phyloP scores from a whole-genome alignment of 2,113 vertebrate species.

The Felis chaus region DNA sequence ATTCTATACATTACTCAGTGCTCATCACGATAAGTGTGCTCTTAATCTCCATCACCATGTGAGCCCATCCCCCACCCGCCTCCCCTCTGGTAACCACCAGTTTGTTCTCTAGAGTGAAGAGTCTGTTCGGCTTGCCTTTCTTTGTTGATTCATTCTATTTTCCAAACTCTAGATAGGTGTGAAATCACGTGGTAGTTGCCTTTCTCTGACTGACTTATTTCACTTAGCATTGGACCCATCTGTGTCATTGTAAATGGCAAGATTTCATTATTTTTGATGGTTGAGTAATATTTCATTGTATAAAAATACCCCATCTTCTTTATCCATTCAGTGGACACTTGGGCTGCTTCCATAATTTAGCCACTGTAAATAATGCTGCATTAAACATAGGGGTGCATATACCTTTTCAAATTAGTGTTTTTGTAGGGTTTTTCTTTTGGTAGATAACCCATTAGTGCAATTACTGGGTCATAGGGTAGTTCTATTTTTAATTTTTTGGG shows the following conservation, averaged over 20 bases:
- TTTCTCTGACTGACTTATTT: not conserved
- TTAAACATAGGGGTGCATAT: not conserved
- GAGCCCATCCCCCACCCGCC: not conserved
- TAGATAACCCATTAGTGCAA: not conserved
- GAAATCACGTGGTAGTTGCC: not conserved
- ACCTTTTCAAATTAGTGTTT: not conserved
- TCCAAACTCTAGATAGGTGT: no score
- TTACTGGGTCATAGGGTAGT: not conserved
- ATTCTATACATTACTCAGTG: rapidly evolving
- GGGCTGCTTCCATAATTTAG: not conserved
- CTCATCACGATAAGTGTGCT: not conserved
- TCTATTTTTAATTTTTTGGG: not conserved
- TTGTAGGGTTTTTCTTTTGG: not conserved
- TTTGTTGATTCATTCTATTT: not conserved
- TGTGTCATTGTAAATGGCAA: not conserved
- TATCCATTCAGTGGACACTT: not conserved
- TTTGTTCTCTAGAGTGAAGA: not conserved
- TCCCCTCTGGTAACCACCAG: not conserved
- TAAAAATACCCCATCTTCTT: not conserved
- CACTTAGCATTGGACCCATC: not conserved
- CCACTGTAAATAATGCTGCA: not conserved
- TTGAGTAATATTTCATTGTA: not conserved
- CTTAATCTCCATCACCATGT: not conserved
- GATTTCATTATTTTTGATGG: no score
- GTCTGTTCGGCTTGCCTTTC: not conserved